Base-by-base conservation (phyloP, 2,113 vertebrate species). In the Microtus oregoni region DNA sequence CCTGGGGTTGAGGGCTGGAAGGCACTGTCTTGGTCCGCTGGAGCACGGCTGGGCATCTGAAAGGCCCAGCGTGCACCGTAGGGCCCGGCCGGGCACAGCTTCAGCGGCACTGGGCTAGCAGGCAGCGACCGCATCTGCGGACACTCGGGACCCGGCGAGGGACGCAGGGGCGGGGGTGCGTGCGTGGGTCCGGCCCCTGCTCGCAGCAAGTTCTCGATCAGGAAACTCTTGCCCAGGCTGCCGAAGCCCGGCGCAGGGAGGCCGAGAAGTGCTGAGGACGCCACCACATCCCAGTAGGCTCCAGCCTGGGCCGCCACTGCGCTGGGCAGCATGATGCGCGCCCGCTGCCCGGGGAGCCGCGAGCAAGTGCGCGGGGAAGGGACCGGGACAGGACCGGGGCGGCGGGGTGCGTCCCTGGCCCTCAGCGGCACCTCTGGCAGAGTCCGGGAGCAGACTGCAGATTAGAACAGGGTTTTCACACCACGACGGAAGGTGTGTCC, bases 191-290 rank as follows among this genome's bases (percentile, higher is more conserved):
- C 98, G 58, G 98, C 98, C 19, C 98, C 98, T 17, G 97, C 98
- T n/a, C 99, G 98, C 97, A 99, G 98, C 97, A 99, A 98, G 98
- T 99, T 99, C 97, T 99, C 99, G 58, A 99, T 99, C 67, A 99
- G 99, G 98, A 99, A 99, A 98, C 99, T 99, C 98, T 99, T 99
- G 91, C 99, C 99, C 47, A 99, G 98, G 97, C 90, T 98, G 73
- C 99, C 99, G 28, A 99, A 99, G 55, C 99, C 99, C 0, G 98
- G 98, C 28, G 98, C 95, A 94, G 98, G 97, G 97, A 98, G 97
- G 96, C 97, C 83, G 44, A 98, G 94, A 0, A 98, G 95, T 82
- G 98, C 98, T 35, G 99, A 98, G 95, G 99, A 98, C 15, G 97
- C 98, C 87, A 98, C 98, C 98, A 98, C 98, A 93, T 98, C 98